Conservation (phyloP, 2,797 vertebrate species). For the Acipenser transmontanus region DNA sequence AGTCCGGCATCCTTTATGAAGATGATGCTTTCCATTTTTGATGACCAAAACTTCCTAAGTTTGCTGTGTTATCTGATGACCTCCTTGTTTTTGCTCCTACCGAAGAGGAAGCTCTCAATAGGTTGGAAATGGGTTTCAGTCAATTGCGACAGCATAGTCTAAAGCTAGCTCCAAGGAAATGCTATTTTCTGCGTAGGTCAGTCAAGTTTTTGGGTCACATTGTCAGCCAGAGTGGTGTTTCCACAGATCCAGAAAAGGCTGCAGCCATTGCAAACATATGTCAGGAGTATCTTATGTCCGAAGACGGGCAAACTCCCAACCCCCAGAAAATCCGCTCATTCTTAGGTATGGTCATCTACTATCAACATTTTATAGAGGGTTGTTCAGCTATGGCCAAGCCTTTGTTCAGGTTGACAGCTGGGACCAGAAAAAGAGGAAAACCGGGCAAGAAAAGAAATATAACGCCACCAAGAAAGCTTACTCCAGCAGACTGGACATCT, state of each 20-base stretch:
- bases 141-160: slow-evolving; percentile 10
- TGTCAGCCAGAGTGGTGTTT: not conserved
- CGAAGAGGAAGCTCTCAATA: not conserved
- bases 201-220: slow-evolving; percentile 18
- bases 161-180: slow-evolving; percentile 17
- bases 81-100: slow-evolving; percentile 12
- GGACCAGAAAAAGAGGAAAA: no score
- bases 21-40: slow-evolving; percentile 12
- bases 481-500: no score
- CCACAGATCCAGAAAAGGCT: no score
- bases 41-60: slow-evolving; percentile 5
- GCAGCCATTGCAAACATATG: no score
- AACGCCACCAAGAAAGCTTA: no score
- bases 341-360: slow-evolving; percentile 11
- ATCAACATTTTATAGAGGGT: slow-evolving; percentile 12
- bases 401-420: slow-evolving; percentile 14
- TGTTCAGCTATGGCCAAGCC: slow-evolving; percentile 10
- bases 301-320: not conserved
- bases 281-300: no score
- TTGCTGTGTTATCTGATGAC: slow-evolving; percentile 21
- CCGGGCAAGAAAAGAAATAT: no score
- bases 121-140: slow-evolving; percentile 16
- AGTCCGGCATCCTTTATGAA: slow-evolving; percentile 20
- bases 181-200: slow-evolving; percentile 6
- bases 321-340: slow-evolving; percentile 5